These are phyloP conservation scores for Nixonia krombeini DNA, from an alignment of 1,140 invertebrate genomes.

Conservation along the genomic window DNA sequence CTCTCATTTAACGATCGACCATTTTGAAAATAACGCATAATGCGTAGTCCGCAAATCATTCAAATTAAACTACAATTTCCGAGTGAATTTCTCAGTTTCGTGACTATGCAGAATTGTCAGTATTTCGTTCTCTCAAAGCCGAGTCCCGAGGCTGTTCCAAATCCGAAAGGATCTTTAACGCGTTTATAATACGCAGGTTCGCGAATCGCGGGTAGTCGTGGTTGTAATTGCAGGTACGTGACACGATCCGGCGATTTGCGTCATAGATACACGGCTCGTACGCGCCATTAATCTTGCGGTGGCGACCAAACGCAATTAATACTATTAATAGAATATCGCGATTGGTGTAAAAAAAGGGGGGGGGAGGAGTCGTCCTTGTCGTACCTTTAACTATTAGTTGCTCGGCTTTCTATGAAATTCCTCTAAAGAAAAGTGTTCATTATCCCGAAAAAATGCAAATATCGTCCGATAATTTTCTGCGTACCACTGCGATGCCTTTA, in stretches of 20 bases:
- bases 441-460: too few species aligned
- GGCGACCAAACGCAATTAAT: constrained; percentile 28
- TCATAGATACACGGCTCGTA: constrained; percentile 28
- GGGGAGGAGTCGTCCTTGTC: constrained; percentile 39
- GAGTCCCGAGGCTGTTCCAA: neutral
- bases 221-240: constrained; percentile 18
- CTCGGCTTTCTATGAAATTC: constrained; percentile 21
- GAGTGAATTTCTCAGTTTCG: too few species aligned
- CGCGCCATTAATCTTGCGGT: constrained; percentile 34
- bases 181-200: constrained; percentile 14
- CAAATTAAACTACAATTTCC: too few species aligned
- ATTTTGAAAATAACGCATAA: too few species aligned
- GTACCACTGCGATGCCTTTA: too few species aligned
- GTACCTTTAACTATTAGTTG: constrained; percentile 31
- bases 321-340: constrained; percentile 37
- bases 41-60: too few species aligned
- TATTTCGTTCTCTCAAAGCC: neutral
- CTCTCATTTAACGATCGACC: too few species aligned
- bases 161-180: neutral
- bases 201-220: constrained; percentile 3
- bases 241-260: constrained; percentile 22
- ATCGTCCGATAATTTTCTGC: too few species aligned
- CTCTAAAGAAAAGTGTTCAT: constrained; percentile 10
- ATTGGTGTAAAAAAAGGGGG: constrained; percentile 27
- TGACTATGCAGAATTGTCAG: too few species aligned